Conservation (phyloP, 2,113 vertebrate species). For the Ceuthmochares aereus region DNA sequence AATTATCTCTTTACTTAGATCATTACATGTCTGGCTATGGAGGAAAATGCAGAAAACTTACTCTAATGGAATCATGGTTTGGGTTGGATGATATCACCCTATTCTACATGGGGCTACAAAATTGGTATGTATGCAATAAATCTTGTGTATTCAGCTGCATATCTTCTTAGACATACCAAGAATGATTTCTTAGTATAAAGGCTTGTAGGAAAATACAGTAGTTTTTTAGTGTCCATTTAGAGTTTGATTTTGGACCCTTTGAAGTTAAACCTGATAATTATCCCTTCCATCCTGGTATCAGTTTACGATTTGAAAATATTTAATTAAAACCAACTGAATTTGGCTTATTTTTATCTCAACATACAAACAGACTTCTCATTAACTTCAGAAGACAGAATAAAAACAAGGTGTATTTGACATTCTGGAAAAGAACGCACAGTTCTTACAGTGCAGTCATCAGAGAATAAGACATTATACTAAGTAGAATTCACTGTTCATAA, state of each 20-base stretch:
- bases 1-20: not conserved
- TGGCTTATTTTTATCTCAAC: not conserved
- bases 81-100: not conserved
- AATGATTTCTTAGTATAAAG: not conserved
- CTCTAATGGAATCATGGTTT: not conserved
- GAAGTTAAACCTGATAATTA: not conserved
- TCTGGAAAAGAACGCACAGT: rapidly evolving
- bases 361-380: not conserved
- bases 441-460: not conserved
- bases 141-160: not conserved
- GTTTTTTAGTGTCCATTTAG: not conserved
- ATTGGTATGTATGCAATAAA: not conserved
- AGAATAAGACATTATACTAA: not conserved
- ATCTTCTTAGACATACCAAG: not conserved
- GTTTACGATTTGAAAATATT: not conserved
- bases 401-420: not conserved
- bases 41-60: not conserved
- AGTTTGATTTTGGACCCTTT: not conserved
- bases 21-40: not conserved
- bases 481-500: not conserved
- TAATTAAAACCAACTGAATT: not conserved
- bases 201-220: not conserved
- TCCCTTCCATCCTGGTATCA: too few species aligned
- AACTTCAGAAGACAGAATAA: not conserved
- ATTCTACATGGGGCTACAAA: not conserved